Evolutionary conservation across 2,797 vertebrate species (phyloP).

Genomic region (Muscicapa striata): DNA sequence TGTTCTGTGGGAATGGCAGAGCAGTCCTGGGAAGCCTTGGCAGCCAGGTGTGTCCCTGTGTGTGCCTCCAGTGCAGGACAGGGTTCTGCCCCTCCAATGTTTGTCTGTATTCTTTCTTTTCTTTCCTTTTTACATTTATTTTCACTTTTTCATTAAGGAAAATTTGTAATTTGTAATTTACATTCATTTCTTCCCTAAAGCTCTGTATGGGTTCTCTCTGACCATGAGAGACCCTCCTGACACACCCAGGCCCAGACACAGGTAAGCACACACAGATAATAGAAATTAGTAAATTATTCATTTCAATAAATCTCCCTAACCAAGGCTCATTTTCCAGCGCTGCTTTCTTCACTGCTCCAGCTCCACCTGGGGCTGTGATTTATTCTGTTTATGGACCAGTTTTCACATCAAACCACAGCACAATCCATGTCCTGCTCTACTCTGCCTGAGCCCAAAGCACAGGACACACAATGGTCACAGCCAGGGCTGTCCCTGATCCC

Average conservation of each 20-base stretch:
- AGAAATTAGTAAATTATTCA: neutral
- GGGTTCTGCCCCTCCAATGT: neutral
- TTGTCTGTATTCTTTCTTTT: neutral
- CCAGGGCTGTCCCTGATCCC: neutral
- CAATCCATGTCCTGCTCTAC: neutral
- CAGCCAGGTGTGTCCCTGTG: neutral
- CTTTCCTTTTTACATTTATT: neutral
- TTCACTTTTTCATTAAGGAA: neutral
- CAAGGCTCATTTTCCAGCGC: neutral
- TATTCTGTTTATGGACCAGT: neutral
- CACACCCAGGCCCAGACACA: neutral
- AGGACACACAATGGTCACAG: neutral
- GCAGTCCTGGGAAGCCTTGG: neutral
- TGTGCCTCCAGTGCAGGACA: neutral
- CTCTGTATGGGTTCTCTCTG: neutral
- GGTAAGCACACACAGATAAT: neutral
- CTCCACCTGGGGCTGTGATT: neutral
- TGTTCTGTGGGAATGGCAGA: neutral
- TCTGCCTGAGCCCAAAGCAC: neutral
- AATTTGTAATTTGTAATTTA: neutral
- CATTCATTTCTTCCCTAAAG: neutral
- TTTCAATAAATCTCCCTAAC: slow-evolving; percentile 17
- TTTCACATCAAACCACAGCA: neutral
- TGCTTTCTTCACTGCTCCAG: neutral
- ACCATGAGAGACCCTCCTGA: neutral